These are phyloP conservation scores for Seriola aureovittata DNA, from an alignment of 2,113 vertebrate species.

Conservation along the genomic window DNA sequence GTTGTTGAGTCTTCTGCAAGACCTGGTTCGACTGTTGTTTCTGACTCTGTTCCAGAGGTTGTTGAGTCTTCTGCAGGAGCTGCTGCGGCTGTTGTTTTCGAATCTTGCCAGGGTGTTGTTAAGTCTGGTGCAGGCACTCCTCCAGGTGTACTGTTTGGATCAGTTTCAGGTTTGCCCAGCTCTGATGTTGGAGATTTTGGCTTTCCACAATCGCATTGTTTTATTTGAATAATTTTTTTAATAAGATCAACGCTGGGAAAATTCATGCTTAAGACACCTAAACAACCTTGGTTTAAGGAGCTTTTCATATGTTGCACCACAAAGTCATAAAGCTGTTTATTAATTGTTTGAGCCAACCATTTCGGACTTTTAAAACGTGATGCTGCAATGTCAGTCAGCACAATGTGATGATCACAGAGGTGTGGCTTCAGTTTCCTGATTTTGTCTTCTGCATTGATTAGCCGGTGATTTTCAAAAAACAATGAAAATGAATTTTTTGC, in stretches of 20 bases:
- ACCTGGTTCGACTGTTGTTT: not conserved
- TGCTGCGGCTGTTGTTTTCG: not conserved
- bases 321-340: slow-evolving; percentile 42
- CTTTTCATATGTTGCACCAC: slow-evolving; percentile 6
- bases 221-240: slow-evolving; percentile 50
- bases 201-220: slow-evolving; percentile 47
- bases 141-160: too few species aligned
- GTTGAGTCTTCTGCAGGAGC: not conserved
- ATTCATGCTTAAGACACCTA: slow-evolving; percentile 72
- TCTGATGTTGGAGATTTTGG: too few species aligned
- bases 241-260: slow-evolving; percentile 72
- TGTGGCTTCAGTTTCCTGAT: slow-evolving; percentile 7
- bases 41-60: not conserved
- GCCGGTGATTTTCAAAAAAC: slow-evolving; percentile 39
- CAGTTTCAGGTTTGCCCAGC: too few species aligned
- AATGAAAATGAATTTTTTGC: slow-evolving; percentile 12
- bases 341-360: slow-evolving; percentile 15
- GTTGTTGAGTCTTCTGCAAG: not conserved
- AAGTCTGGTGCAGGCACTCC: not conserved
- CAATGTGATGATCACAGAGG: slow-evolving; percentile 54
- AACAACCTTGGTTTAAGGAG: slow-evolving; percentile 35
- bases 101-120: not conserved
- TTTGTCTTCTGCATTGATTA: slow-evolving; percentile 12
- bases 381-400: slow-evolving; percentile 42
- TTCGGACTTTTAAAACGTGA: fast-evolving